phyloP scores from a whole-genome alignment of 2,113 vertebrate genomes.

The Strigops habroptila region DNA sequence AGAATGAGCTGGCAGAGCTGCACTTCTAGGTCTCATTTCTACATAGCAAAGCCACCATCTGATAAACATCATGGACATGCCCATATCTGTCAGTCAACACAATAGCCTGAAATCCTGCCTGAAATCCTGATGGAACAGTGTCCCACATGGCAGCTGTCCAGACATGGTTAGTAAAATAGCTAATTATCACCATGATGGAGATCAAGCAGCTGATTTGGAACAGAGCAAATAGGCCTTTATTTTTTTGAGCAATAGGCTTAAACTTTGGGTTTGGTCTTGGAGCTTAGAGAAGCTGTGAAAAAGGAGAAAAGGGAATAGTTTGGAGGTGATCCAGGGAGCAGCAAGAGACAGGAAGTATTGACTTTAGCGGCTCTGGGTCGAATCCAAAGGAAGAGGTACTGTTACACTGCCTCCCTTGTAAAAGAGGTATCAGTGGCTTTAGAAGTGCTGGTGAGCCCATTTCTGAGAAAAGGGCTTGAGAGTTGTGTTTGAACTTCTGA shows the following conservation, averaged over 20 bases:
- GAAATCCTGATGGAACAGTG: neutral
- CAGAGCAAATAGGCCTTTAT: neutral
- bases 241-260: neutral
- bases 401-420: neutral
- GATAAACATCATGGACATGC: neutral
- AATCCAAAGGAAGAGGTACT: neutral
- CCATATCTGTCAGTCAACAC: neutral
- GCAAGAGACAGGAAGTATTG: accelerated
- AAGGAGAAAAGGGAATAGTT: neutral
- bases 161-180: neutral
- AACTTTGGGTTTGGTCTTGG: neutral
- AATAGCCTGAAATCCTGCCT: neutral
- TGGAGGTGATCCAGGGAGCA: neutral
- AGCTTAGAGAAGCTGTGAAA: neutral
- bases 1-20: neutral
- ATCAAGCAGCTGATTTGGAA: neutral
- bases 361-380: neutral
- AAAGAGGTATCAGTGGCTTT: neutral
- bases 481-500: neutral
- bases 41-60: neutral
- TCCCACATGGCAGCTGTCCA: neutral
- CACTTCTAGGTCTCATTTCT: neutral
- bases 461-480: neutral
- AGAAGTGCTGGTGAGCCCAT: neutral
- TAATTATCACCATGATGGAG: neutral